Conservation (phyloP, 2,797 vertebrate genomes). For the Bucorvus abyssinicus region DNA sequence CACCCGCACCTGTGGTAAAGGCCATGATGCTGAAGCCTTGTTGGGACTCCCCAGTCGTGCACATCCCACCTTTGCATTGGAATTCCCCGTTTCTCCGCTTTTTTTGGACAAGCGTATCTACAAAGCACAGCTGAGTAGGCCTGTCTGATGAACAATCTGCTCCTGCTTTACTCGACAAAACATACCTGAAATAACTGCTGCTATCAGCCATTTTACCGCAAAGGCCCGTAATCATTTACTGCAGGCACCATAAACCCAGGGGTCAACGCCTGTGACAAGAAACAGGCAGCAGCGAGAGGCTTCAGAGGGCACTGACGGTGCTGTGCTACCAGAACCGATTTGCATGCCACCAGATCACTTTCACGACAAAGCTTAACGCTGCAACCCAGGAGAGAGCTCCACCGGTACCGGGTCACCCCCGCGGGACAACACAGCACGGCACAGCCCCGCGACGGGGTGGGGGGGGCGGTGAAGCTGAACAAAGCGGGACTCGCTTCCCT, state of each 20-base stretch:
- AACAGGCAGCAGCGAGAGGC: accelerated
- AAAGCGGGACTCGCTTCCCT: too few species aligned
- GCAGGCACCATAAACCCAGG: accelerated
- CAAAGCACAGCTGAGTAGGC: accelerated
- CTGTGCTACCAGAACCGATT: accelerated
- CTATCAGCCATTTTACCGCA: not conserved
- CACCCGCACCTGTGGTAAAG: not conserved
- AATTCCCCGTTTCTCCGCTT: not conserved
- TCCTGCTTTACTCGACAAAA: accelerated
- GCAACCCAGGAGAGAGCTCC: not conserved
- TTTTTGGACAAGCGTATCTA: accelerated
- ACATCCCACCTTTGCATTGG: not conserved
- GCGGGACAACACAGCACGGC: accelerated
- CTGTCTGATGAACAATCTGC: accelerated
- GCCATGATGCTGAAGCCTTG: accelerated
- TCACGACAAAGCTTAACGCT: accelerated
- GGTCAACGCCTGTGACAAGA: accelerated
- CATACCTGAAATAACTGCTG: accelerated
- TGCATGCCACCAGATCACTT: accelerated
- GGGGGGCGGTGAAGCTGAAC: not conserved
- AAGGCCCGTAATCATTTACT: accelerated
- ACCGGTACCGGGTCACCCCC: accelerated
- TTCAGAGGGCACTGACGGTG: accelerated
- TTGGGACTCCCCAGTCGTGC: accelerated
- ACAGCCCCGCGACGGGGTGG: too few species aligned